Conservation (phyloP, 1,140 invertebrate species). For the Triops longicaudatus region DNA sequence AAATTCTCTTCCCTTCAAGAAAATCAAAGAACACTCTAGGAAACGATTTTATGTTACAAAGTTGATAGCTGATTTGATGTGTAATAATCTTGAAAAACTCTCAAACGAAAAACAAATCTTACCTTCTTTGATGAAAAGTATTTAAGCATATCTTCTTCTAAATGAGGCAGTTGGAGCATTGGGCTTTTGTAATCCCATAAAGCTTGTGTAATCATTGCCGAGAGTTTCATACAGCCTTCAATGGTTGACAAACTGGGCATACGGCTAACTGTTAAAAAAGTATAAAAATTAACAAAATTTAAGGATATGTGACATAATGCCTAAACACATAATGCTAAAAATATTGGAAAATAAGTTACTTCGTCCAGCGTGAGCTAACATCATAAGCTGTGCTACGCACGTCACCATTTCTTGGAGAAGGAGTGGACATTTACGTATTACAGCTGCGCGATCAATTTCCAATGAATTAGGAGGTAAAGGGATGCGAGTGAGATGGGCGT, state of each 20-base stretch:
- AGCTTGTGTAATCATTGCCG: conserved; percentile 93
- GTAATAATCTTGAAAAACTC: too few relatives aligned
- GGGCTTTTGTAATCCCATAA: conserved; percentile 91
- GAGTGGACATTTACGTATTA: conserved; percentile 70
- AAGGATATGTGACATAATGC: too few relatives aligned
- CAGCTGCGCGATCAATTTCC: conserved; percentile 57
- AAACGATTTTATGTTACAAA: too few relatives aligned
- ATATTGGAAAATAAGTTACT: conserved; percentile 18
- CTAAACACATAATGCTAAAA: conserved; percentile 23
- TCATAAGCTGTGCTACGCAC: conserved; percentile 85
- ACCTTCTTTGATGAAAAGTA: conserved; percentile 65
- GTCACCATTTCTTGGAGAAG: conserved; percentile 97
- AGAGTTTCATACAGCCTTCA: conserved; percentile 95
- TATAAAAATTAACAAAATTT: conserved; percentile 44
- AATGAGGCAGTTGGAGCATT: conserved; percentile 88
- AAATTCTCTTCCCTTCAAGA: too few relatives aligned
- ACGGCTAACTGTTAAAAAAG: conserved; percentile 46
- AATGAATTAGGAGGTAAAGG: conserved; percentile 68
- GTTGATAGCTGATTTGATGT: too few relatives aligned
- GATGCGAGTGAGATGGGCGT: conserved; percentile 85
- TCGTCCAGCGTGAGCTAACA: conserved; percentile 80
- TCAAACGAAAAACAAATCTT: conserved; percentile 17
- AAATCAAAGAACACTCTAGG: too few relatives aligned
- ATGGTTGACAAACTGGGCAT: conserved; percentile 88
- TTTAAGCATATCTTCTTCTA: conserved; percentile 87